Evolutionary conservation across 2,888 invertebrate species (phyloP), one percentile per base, ranked within the genome.

Genomic region (Artemia sinica): DNA sequence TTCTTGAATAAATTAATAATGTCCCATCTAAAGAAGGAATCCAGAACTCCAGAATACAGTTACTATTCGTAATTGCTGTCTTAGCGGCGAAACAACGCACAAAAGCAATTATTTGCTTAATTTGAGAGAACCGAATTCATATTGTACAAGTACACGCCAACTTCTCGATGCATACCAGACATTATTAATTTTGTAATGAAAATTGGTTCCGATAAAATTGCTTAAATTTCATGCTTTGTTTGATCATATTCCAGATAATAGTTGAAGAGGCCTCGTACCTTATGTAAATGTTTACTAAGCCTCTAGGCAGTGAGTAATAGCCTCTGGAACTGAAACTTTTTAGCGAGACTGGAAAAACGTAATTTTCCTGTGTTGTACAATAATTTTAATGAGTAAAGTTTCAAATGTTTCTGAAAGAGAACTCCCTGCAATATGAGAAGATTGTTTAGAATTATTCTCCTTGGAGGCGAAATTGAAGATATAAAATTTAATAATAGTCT

Each of bases 161-260:
- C 14, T 58, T 58, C 63, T 58, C 63, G 11, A 58, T 58, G 63
- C 63, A 58, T 58, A 58, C 63, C 63, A 58, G 63, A 58, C 63
- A n/a, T 58, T 58, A 58, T 58, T 58, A 58, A n/a, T 58, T 28
- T 58, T 58, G 63, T 58, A 58, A 58, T 58, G 63, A 58, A 58
- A 58, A 58, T 58, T 58, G 63, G 63, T 28, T 58, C 63, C 28
- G 63, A 58, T 58, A 58, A 58, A 58, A 58, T 58, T 58, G 63
- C 63, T 58, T n/a, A 58, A 58, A 58, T 58, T 58, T 58, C 63
- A 58, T 58, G 63, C 63, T 58, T 58, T 58, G 63, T 58, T 58
- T 58, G 63, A 58, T 58, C 63, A 58, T 28, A 58, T 58, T 41
- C 41, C 63, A 18, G 63, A 58, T 58, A 58, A 58, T 58, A 58